A percentile compares a stretch with the other conserved stretches of the same genome.
These are phyloP conservation scores for Andrena bucephala DNA, from an alignment of 2,888 invertebrate species.

Conservation along the genomic window DNA sequence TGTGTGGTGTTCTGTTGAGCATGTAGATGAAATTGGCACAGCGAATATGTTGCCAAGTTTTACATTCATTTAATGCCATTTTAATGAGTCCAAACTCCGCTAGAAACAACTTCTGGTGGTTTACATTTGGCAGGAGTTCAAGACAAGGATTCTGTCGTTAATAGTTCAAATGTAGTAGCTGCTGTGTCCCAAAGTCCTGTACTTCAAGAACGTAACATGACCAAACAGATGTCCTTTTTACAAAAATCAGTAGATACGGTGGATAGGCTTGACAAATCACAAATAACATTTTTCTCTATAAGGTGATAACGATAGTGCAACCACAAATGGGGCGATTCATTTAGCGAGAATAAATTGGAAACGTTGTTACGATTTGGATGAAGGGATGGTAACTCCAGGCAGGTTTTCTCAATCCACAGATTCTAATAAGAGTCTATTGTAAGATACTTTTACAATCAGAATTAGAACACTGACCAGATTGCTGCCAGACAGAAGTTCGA, in stretches of 20 bases:
- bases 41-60: constrained; percentile 46
- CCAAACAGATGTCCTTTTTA: neutral
- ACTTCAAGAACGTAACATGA: neutral
- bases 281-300: too few relatives aligned
- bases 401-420: too few relatives aligned
- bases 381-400: too few relatives aligned
- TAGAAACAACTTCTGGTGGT: constrained; percentile 42
- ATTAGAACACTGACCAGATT: too few relatives aligned
- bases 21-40: constrained; percentile 43
- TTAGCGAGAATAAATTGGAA: too few relatives aligned
- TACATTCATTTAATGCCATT: constrained; percentile 54
- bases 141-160: constrained; percentile 54
- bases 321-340: too few relatives aligned
- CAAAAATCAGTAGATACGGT: neutral
- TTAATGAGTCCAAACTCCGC: constrained; percentile 63
- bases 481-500: too few relatives aligned
- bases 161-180: constrained; percentile 36
- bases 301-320: too few relatives aligned
- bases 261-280: neutral
- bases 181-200: neutral
- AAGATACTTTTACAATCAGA: too few relatives aligned
- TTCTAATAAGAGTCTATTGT: too few relatives aligned
- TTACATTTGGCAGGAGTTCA: constrained; percentile 68
- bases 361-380: too few relatives aligned
- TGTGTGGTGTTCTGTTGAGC: neutral